A percentile compares a stretch with the other conserved stretches of the same genome.
These are phyloP conservation scores for Furcifer pardalis DNA, from an alignment of 2,797 vertebrate genomes.

Conservation along the genomic window DNA sequence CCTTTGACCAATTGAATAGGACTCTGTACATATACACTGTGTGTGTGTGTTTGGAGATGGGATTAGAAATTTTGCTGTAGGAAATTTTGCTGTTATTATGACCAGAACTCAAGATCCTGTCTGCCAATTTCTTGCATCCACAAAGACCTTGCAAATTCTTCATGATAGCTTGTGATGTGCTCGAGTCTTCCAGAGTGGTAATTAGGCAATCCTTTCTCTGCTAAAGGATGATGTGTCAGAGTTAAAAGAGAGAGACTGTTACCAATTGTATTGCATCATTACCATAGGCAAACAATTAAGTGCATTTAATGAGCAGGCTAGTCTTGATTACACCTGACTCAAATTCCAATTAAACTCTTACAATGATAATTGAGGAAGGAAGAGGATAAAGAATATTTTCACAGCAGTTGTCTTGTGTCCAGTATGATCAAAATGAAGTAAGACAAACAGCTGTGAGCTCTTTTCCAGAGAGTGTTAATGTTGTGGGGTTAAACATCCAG, in stretches of 20 bases:
- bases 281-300: conserved; percentile 25
- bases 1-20: no score
- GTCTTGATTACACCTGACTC: neutral
- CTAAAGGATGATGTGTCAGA: neutral
- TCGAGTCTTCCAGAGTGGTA: neutral
- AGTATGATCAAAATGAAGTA: conserved; percentile 29
- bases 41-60: neutral
- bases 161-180: neutral
- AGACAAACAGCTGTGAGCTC: conserved; percentile 48
- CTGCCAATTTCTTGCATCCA: neutral
- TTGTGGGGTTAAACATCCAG: conserved; percentile 8
- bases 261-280: neutral
- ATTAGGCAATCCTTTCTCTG: neutral
- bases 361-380: conserved; percentile 31
- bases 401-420: conserved; percentile 21
- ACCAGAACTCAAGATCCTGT: neutral
- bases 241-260: conserved; percentile 9
- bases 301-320: conserved; percentile 12
- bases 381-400: neutral
- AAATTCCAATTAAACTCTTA: conserved; percentile 18
- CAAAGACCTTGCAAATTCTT: neutral
- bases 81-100: neutral
- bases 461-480: conserved; percentile 38
- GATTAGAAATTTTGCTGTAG: neutral
- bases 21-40: no score